Evolutionary conservation across 92 coral and sea anemone species (phyloP).

Genomic region (Siderastrea siderea): DNA sequence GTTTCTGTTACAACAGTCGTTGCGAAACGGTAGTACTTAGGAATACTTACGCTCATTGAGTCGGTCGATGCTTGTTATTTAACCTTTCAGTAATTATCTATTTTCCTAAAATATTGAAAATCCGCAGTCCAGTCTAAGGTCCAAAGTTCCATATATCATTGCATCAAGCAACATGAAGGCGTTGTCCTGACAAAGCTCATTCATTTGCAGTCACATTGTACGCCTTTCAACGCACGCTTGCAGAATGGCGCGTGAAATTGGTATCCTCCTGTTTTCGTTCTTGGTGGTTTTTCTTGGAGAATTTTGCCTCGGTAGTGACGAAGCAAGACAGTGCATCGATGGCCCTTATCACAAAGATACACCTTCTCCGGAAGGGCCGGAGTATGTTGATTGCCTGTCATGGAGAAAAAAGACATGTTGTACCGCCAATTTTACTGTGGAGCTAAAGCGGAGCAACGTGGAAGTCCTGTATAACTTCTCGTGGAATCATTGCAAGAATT

Average conservation of each 20-base stretch:
- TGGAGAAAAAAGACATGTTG: constrained; percentile 91
- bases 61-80: too few species aligned
- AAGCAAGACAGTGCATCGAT: constrained; percentile 70
- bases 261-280: neutral
- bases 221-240: neutral
- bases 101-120: too few species aligned
- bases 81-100: too few species aligned
- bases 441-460: constrained; percentile 62
- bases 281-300: neutral
- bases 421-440: constrained; percentile 81
- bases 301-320: constrained; percentile 10
- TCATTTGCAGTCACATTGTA: too few species aligned
- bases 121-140: too few species aligned
- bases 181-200: too few species aligned
- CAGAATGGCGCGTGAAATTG: constrained; percentile 28
- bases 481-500: constrained; percentile 90
- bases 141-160: too few species aligned
- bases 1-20: too few species aligned
- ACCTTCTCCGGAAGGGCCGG: constrained; percentile 81
- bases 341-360: constrained; percentile 75
- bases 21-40: too few species aligned
- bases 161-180: too few species aligned
- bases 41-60: too few species aligned
- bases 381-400: constrained; percentile 76
- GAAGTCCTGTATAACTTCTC: constrained; percentile 86